These are phyloP conservation scores for Lobophora halterata DNA, from an alignment of 2,888 invertebrate species.

Conservation along the genomic window DNA sequence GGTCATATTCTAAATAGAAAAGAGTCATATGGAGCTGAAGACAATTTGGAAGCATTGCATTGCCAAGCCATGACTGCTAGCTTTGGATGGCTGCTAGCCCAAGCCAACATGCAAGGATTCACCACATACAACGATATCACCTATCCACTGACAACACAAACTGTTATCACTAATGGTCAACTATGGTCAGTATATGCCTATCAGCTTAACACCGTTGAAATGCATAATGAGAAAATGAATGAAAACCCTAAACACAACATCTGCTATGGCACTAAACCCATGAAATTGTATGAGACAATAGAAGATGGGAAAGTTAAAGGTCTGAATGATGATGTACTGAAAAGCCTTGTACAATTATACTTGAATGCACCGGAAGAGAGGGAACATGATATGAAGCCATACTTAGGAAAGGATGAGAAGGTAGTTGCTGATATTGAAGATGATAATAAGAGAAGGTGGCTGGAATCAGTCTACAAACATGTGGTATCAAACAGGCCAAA, in stretches of 20 bases:
- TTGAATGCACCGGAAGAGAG: constrained; percentile 84
- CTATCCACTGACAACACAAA: constrained; percentile 94
- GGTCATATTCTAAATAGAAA: constrained; percentile 79
- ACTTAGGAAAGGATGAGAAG: constrained; percentile 81
- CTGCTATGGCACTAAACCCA: constrained; percentile 87
- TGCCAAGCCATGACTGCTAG: constrained; percentile 89
- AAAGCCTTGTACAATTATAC: constrained; percentile 87
- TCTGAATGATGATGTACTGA: constrained; percentile 89
- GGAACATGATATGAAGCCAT: constrained; percentile 86
- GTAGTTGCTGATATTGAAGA: constrained; percentile 85
- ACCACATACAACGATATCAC: constrained; percentile 94
- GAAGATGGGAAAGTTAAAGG: constrained; percentile 87
- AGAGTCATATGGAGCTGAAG: constrained; percentile 72
- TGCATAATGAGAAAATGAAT: constrained; percentile 83
- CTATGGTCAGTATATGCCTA: constrained; percentile 93
- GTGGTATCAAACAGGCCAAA: constrained; percentile 85
- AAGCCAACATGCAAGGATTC: constrained; percentile 93
- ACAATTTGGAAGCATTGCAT: constrained; percentile 83
- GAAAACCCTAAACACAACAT: constrained; percentile 87
- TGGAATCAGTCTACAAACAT: constrained; percentile 85
- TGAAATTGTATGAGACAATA: constrained; percentile 87
- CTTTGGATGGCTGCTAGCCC: constrained; percentile 89
- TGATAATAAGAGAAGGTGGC: constrained; percentile 84
- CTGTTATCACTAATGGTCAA: constrained; percentile 93
- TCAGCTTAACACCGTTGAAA: constrained; percentile 92